Evolutionary conservation across 2,888 invertebrate species (phyloP).

Genomic region (Unio pictorum): DNA sequence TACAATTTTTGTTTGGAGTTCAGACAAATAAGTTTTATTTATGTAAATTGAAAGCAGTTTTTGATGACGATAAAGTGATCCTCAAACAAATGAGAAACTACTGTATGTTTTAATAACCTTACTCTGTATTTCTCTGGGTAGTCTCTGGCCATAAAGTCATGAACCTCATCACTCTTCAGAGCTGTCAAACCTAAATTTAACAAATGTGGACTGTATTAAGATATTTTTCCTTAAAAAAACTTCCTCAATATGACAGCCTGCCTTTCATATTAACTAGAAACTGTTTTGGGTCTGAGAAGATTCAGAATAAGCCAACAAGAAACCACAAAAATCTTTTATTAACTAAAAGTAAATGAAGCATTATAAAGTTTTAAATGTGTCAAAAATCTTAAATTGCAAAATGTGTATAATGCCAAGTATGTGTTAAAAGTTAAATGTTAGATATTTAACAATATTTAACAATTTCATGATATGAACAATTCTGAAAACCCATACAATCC

Average conservation of each 20-base stretch:
- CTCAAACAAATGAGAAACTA: background rate
- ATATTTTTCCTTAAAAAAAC: background rate
- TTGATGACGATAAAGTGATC: background rate
- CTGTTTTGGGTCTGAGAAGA: background rate
- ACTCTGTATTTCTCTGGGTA: slow-evolving; percentile 96
- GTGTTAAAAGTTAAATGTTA: no score
- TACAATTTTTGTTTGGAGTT: background rate
- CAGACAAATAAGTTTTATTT: background rate
- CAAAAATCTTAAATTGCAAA: no score
- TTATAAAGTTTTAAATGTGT: no score
- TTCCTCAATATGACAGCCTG: background rate
- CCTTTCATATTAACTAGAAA: background rate
- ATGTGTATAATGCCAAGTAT: no score
- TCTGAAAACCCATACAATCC: no score
- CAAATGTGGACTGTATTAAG: background rate
- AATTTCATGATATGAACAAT: no score
- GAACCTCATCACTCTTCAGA: slow-evolving; percentile 90
- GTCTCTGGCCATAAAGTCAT: slow-evolving; percentile 95
- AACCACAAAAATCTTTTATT: no score
- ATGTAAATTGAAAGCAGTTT: background rate
- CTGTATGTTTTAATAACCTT: slow-evolving; percentile 17
- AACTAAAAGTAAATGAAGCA: no score
- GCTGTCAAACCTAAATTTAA: slow-evolving; percentile 81
- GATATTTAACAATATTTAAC: no score
- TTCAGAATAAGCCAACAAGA: background rate